Percentiles rank a stretch among this genome's conserved stretches.
Conservation (phyloP, 2,797 vertebrate species). For the Rhyacichthys aspro region DNA sequence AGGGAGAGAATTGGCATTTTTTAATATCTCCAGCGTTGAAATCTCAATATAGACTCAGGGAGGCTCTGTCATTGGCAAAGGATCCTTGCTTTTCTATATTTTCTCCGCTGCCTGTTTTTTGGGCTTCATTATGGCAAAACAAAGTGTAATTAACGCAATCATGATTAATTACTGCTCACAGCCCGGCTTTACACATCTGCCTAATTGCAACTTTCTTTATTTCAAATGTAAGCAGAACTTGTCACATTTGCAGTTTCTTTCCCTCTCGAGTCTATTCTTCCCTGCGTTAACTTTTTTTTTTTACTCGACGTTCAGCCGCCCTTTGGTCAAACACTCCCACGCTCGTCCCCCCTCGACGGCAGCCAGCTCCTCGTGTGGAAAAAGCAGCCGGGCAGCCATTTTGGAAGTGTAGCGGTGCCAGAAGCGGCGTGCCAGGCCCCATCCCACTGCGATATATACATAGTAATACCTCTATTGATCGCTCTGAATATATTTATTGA, state of each 20-base stretch:
- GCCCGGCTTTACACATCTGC: conserved; percentile 72
- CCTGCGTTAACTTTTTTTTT: conserved; percentile 12
- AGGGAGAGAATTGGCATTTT: conserved; percentile 69
- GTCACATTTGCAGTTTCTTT: conserved; percentile 12
- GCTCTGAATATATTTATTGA: conserved; percentile 56
- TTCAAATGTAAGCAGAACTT: conserved; percentile 47
- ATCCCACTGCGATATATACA: conserved; percentile 55
- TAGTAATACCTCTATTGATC: conserved; percentile 63
- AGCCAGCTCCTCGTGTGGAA: conserved; percentile 47
- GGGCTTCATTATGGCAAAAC: conserved; percentile 66
- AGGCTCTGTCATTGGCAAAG: conserved; percentile 46
- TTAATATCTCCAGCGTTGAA: conserved; percentile 74
- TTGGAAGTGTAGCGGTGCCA: conserved; percentile 49
- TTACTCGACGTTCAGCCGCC: conserved; percentile 3
- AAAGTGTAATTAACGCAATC: conserved; percentile 78
- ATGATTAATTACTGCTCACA: conserved; percentile 72
- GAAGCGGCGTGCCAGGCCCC: conserved; percentile 48
- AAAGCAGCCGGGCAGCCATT: conserved; percentile 22
- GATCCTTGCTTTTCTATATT: conserved; percentile 47
- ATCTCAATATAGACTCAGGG: conserved; percentile 58
- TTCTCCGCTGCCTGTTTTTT: conserved; percentile 51
- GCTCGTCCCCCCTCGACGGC: conserved; percentile 8
- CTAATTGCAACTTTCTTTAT: conserved; percentile 72
- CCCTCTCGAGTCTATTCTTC: neutral
- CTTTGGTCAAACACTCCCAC: conserved; percentile 34